Conservation (phyloP, 2,113 vertebrate genomes). For the Onychostruthus taczanowskii region DNA sequence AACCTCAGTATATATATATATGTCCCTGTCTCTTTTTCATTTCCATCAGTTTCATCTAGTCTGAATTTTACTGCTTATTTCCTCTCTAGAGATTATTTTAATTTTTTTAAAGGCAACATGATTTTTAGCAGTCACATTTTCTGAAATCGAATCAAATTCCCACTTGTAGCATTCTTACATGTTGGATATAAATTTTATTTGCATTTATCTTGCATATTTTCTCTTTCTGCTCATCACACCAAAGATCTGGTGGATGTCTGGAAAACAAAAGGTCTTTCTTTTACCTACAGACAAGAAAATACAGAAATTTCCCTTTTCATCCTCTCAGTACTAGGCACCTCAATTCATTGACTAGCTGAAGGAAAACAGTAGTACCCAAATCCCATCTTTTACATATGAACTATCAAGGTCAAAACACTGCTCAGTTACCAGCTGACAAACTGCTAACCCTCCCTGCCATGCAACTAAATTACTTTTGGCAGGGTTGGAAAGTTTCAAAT, state of each 20-base stretch:
- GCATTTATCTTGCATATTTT: slow-evolving; percentile 24
- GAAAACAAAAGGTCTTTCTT: background rate
- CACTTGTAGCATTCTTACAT: background rate
- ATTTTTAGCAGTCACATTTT: slow-evolving; percentile 7
- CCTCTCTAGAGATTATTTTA: background rate
- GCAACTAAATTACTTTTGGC: slow-evolving; percentile 52
- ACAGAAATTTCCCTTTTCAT: background rate
- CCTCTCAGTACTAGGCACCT: background rate
- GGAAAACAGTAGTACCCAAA: background rate
- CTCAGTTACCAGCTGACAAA: background rate
- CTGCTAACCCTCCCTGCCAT: background rate
- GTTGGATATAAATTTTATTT: background rate
- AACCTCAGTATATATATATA: background rate
- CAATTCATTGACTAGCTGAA: slow-evolving; percentile 22
- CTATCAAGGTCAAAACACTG: slow-evolving; percentile 14
- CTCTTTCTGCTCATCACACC: background rate
- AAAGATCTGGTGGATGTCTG: slow-evolving; percentile 11
- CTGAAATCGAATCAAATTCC: slow-evolving; percentile 36
- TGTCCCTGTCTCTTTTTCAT: background rate
- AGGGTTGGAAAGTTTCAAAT: slow-evolving; percentile 66
- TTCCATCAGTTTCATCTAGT: background rate
- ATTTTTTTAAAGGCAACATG: background rate
- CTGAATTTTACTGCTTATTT: background rate
- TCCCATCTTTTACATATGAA: background rate
- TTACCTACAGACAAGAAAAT: slow-evolving; percentile 31